Percentiles rank a stretch among this genome's conserved stretches.
Conservation (phyloP, 2,888 invertebrate species). For the Sarcophaga caerulescens region DNA sequence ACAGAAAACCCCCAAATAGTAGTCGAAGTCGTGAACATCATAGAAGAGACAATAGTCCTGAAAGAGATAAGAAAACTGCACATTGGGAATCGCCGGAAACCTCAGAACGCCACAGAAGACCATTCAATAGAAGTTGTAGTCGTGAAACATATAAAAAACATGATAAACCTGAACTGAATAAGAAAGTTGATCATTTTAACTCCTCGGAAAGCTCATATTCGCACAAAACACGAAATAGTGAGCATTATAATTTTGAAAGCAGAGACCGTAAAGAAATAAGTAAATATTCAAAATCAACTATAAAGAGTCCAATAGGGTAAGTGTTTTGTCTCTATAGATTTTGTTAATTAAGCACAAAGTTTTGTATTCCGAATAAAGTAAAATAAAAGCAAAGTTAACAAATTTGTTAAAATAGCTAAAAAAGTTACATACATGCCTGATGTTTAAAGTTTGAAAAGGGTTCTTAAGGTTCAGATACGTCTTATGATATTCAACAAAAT, state of each 20-base stretch:
- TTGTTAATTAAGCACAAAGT: not conserved
- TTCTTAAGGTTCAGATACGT: too few species aligned
- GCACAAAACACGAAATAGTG: not conserved
- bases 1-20: not conserved
- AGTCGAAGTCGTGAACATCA: not conserved
- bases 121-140: not conserved
- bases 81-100: too few species aligned
- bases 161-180: not conserved
- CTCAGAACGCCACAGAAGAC: not conserved
- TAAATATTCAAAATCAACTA: not conserved
- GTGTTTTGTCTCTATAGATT: slow-evolving; percentile 1
- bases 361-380: not conserved
- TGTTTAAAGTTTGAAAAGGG: not conserved
- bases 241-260: not conserved
- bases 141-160: not conserved
- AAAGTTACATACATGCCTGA: not conserved
- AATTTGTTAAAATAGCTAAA: not conserved
- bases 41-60: too few species aligned
- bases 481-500: too few species aligned
- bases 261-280: not conserved
- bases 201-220: not conserved
- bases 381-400: not conserved
- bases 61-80: too few species aligned
- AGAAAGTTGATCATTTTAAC: not conserved
- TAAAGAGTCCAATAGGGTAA: slow-evolving; percentile 50